Evolutionary conservation across 2,113 vertebrate genomes (phyloP).

Genomic region (Machaerirhynchus nigripectus): DNA sequence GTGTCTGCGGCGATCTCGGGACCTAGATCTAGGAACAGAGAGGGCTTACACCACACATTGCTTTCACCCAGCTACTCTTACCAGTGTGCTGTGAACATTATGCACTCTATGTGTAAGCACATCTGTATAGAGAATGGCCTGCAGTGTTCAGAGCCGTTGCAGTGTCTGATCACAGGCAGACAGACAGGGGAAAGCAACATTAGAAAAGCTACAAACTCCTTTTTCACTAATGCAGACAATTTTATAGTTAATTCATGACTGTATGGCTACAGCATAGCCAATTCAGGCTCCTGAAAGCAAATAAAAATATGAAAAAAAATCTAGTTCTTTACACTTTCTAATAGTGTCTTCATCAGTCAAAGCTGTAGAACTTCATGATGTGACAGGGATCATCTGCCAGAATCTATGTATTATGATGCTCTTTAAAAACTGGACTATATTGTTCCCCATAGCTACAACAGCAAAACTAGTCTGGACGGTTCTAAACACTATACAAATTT

Average conservation of each 20-base stretch:
- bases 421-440: neutral
- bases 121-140: neutral
- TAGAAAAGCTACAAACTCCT: neutral
- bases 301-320: neutral
- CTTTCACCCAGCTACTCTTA: neutral
- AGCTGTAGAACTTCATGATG: neutral
- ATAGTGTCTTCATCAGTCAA: neutral
- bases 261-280: neutral
- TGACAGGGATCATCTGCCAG: neutral
- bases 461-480: neutral
- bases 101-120: neutral
- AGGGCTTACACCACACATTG: neutral
- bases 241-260: neutral
- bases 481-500: neutral
- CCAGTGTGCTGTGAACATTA: neutral
- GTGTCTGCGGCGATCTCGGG: constrained; percentile 77
- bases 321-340: neutral
- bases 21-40: constrained; percentile 70
- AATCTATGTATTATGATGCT: neutral
- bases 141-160: neutral
- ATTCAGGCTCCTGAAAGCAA: neutral
- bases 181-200: neutral
- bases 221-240: neutral
- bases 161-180: neutral
- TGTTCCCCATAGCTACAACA: neutral